These are phyloP conservation scores for Rugalucina vietnamica DNA, from an alignment of 2,888 invertebrate species.

Conservation along the genomic window DNA sequence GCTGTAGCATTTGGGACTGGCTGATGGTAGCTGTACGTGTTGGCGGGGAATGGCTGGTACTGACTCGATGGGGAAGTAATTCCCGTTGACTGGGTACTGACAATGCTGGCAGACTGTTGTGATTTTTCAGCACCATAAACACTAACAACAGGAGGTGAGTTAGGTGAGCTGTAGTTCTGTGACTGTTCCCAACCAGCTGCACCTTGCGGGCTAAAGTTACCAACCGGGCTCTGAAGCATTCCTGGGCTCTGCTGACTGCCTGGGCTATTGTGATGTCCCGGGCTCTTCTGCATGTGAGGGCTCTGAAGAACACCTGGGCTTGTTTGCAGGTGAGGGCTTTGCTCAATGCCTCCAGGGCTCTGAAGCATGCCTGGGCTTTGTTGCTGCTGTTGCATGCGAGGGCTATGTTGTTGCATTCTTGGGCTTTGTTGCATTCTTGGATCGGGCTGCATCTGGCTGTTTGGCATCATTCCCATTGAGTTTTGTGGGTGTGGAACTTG, in stretches of 20 bases:
- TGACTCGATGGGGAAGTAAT: background rate
- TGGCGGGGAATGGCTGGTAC: background rate
- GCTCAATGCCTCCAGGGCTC: background rate
- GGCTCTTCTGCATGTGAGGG: background rate
- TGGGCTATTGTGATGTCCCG: background rate
- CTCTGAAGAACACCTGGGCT: background rate
- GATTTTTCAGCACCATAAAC: background rate
- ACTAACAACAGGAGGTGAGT: background rate
- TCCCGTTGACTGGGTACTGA: background rate
- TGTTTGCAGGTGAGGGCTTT: background rate
- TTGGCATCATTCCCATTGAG: background rate
- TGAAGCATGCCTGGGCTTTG: background rate
- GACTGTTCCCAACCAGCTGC: background rate
- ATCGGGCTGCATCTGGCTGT: background rate
- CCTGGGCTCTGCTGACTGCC: background rate
- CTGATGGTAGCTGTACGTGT: background rate
- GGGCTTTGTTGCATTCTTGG: background rate
- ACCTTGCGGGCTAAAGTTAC: background rate
- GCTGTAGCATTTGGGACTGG: background rate
- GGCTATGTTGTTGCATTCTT: background rate
- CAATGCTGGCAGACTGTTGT: background rate
- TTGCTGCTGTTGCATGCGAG: background rate
- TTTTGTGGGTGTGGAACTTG: background rate
- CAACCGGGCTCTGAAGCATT: background rate
- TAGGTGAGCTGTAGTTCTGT: background rate